Conservation (phyloP, 1,140 invertebrate genomes). For the Homalodisca vitripennis region DNA sequence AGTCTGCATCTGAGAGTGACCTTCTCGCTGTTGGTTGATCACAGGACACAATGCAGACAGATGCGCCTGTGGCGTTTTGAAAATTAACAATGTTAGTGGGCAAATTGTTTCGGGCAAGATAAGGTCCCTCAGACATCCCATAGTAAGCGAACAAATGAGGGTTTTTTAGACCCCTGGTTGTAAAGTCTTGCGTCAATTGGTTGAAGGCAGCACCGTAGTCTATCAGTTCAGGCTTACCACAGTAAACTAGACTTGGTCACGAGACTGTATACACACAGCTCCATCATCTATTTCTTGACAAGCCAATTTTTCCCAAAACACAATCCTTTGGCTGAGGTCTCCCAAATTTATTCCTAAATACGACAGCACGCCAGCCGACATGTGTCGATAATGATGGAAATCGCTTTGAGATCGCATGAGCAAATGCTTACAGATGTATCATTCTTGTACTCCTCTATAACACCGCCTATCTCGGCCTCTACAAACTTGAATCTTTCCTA, state of each 20-base stretch:
- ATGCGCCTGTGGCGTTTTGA: no score
- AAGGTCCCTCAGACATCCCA: no score
- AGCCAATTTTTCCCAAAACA: background rate
- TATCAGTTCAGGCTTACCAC: background rate
- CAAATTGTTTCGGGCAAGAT: no score
- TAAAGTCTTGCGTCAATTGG: background rate
- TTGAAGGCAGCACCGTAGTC: background rate
- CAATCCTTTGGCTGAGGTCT: no score
- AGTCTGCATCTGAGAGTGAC: no score
- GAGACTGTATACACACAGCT: background rate
- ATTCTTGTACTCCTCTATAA: background rate
- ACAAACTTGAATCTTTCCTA: background rate
- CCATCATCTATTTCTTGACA: background rate
- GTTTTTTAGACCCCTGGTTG: background rate
- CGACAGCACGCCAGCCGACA: background rate
- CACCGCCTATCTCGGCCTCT: background rate
- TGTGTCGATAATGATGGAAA: background rate
- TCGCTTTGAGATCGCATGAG: background rate
- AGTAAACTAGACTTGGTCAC: background rate
- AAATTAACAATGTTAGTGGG: no score
- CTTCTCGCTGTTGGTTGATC: no score
- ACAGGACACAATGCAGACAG: no score
- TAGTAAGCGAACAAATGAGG: background rate
- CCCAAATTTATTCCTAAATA: background rate
- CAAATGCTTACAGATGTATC: background rate